Evolutionary conservation across 2,113 vertebrate species (phyloP).

Genomic region (Hypocryptadius cinnamomeus): DNA sequence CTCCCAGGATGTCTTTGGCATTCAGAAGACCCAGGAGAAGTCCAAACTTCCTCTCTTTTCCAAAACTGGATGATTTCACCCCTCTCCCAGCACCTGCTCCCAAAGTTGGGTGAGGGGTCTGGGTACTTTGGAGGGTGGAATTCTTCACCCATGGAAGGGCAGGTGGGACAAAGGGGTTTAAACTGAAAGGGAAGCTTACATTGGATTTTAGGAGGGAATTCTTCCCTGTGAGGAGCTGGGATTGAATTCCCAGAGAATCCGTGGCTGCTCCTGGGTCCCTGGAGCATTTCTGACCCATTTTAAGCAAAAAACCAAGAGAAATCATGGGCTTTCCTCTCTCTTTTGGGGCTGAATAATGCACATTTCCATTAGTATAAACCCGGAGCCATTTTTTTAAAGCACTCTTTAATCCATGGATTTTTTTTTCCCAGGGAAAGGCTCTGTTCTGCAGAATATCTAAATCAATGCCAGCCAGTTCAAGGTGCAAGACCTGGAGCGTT

Average conservation of each 20-base stretch:
- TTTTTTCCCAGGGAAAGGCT: background rate
- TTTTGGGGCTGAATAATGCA: background rate
- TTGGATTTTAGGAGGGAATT: background rate
- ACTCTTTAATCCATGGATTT: background rate
- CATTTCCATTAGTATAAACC: background rate
- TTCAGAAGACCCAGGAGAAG: background rate
- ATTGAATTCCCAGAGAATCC: background rate
- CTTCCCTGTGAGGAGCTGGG: background rate
- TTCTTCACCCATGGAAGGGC: background rate
- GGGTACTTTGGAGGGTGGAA: background rate
- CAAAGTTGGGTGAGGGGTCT: rapidly evolving
- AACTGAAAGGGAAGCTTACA: background rate
- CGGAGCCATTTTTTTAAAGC: background rate
- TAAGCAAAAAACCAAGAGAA: background rate
- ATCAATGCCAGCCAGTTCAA: background rate
- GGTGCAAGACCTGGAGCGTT: background rate
- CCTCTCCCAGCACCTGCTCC: background rate
- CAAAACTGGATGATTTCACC: rapidly evolving
- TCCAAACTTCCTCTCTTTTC: background rate
- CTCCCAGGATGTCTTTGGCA: background rate
- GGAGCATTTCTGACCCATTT: background rate
- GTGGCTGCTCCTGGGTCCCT: background rate
- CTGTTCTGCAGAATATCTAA: background rate
- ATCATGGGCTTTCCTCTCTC: background rate
- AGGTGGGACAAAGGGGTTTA: background rate